These are phyloP conservation scores for Teinopalpus imperialis DNA, from an alignment of 2,888 invertebrate genomes.

Conservation along the genomic window DNA sequence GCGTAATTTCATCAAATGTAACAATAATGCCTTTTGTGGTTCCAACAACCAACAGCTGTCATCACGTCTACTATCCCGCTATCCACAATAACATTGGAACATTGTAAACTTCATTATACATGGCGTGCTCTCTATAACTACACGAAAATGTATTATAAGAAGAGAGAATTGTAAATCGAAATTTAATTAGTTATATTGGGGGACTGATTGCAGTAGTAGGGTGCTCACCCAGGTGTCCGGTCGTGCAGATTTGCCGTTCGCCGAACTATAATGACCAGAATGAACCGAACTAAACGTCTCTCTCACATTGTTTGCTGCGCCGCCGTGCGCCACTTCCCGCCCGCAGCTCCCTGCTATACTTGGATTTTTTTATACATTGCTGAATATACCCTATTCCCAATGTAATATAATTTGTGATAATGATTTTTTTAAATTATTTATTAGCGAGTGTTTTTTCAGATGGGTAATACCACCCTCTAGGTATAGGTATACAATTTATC, in stretches of 20 bases:
- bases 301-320: too few relatives aligned
- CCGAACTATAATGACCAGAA: slow-evolving; percentile 26
- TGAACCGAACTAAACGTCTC: slow-evolving; percentile 19
- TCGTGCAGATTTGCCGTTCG: slow-evolving; percentile 16
- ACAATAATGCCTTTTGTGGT: not conserved
- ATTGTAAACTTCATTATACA: not conserved
- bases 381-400: too few relatives aligned
- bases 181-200: too few relatives aligned
- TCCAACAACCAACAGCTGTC: not conserved
- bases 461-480: too few relatives aligned
- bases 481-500: too few relatives aligned
- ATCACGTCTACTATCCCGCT: not conserved
- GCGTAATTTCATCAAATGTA: slow-evolving; percentile 1
- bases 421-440: too few relatives aligned
- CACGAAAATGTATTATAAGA: not conserved
- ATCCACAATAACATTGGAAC: not conserved
- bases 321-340: too few relatives aligned
- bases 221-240: not conserved
- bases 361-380: too few relatives aligned
- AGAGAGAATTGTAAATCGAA: not conserved
- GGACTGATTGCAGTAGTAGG: not conserved
- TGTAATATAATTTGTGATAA: too few relatives aligned
- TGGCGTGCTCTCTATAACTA: not conserved
- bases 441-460: too few relatives aligned
- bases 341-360: too few relatives aligned